These are phyloP conservation scores for Dipus sagitta DNA, from an alignment of 2,797 vertebrate genomes.

Conservation along the genomic window DNA sequence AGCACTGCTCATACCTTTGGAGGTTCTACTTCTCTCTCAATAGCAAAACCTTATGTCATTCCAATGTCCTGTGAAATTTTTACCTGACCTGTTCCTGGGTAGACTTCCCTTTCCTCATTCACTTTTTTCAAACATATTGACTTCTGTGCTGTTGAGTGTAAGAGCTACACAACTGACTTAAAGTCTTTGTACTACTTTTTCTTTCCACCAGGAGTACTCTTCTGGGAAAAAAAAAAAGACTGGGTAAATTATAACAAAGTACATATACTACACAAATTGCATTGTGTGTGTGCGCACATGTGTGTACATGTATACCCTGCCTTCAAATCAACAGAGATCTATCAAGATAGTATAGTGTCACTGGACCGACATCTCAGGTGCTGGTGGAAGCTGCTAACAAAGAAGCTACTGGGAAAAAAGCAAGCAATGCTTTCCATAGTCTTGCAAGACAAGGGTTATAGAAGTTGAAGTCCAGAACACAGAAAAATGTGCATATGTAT, in stretches of 20 bases:
- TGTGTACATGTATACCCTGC: neutral
- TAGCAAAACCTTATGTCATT: neutral
- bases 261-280: conserved; percentile 17
- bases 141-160: neutral
- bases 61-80: neutral
- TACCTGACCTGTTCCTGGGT: neutral
- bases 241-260: neutral
- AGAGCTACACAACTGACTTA: neutral
- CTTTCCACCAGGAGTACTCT: neutral
- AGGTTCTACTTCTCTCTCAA: conserved; percentile 15
- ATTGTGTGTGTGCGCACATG: neutral
- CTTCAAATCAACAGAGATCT: conserved; percentile 2
- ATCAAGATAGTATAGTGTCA: conserved; percentile 39
- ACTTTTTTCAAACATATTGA: neutral
- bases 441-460: neutral
- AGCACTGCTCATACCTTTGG: neutral
- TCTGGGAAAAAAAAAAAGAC: conserved; percentile 11
- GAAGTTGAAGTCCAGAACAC: neutral
- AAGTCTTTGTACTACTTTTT: neutral
- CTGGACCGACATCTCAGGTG: neutral
- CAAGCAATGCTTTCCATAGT: conserved; percentile 10
- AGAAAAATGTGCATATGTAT: neutral
- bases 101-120: neutral
- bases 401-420: neutral
- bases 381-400: neutral